Conservation (phyloP, 2,797 vertebrate species). For the Anguilla obscura region DNA sequence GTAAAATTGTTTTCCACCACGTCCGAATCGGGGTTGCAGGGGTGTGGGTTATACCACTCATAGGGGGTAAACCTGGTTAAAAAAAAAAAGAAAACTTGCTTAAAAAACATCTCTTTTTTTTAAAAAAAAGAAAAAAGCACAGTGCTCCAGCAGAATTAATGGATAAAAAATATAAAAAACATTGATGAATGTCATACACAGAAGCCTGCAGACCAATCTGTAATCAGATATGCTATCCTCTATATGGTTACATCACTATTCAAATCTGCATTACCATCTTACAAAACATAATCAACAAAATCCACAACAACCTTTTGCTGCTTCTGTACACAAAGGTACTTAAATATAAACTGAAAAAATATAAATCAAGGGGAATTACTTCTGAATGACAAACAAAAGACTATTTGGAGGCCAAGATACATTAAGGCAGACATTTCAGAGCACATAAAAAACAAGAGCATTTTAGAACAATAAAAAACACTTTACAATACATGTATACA, state of each 20-base stretch:
- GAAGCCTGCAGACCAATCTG: neutral
- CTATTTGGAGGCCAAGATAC: neutral
- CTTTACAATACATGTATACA: neutral
- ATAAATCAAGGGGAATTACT: neutral
- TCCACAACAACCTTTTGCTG: neutral
- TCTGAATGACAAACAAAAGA: neutral
- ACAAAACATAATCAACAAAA: neutral
- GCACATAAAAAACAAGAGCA: neutral
- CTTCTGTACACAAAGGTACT: neutral
- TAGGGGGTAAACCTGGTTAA: constrained; percentile 91
- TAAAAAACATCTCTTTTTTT: neutral
- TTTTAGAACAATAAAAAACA: neutral
- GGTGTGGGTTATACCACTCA: constrained; percentile 97
- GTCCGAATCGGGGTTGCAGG: constrained; percentile 92
- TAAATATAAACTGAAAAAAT: neutral
- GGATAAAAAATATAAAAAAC: neutral
- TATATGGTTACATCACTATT: neutral
- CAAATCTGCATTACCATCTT: neutral
- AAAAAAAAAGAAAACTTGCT: constrained; percentile 11
- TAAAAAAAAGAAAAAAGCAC: neutral
- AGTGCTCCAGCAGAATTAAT: neutral
- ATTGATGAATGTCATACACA: neutral
- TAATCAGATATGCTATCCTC: neutral
- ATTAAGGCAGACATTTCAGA: neutral
- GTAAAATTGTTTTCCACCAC: constrained; percentile 98